Conservation (phyloP, 2,113 vertebrate genomes). For the Spermophilus dauricus region DNA sequence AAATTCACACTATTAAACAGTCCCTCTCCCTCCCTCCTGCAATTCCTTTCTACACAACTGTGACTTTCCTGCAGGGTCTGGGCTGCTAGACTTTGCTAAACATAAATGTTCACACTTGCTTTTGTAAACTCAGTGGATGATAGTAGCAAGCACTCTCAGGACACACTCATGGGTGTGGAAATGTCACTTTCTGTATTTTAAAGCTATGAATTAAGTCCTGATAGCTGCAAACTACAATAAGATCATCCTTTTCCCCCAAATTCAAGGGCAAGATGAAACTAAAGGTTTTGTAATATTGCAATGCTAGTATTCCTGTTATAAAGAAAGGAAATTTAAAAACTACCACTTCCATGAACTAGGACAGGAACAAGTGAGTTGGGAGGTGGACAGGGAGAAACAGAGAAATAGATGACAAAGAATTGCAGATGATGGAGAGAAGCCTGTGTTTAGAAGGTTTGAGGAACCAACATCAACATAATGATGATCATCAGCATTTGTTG, state of each 20-base stretch:
- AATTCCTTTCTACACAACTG: background rate
- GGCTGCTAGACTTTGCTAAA: background rate
- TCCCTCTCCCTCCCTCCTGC: background rate
- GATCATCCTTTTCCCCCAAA: background rate
- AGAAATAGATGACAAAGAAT: background rate
- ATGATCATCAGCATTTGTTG: background rate
- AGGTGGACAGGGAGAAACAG: too few relatives aligned
- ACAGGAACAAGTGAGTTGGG: background rate
- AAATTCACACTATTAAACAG: conserved; percentile 15
- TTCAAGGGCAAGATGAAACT: background rate
- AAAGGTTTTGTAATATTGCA: background rate
- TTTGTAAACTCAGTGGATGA: background rate
- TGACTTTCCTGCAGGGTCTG: background rate
- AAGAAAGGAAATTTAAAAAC: background rate
- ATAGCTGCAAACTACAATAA: background rate
- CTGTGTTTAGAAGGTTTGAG: background rate
- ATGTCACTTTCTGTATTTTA: background rate
- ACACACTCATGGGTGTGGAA: background rate
- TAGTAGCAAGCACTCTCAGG: background rate
- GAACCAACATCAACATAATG: background rate
- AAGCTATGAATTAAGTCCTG: background rate
- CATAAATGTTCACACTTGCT: background rate
- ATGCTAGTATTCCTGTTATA: background rate
- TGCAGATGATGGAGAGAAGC: background rate
- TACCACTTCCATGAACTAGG: background rate